phyloP scores from a whole-genome alignment of 2,113 vertebrate species.

The Proterorhinus semilunaris region DNA sequence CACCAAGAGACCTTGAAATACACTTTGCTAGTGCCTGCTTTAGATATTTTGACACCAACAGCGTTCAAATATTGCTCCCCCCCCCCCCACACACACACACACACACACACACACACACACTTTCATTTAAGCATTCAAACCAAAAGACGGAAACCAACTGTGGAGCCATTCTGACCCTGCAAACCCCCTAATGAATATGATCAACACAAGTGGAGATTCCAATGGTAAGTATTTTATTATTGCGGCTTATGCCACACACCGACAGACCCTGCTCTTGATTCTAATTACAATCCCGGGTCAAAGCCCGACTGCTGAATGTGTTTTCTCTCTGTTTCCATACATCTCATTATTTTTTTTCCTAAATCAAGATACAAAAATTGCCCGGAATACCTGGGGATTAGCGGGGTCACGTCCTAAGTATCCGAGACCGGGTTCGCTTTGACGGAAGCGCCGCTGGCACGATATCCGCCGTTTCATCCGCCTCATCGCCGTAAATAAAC shows the following conservation, averaged over 20 bases:
- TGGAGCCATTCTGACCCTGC: not conserved
- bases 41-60: no score
- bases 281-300: slow-evolving; percentile 48
- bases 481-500: slow-evolving; percentile 51
- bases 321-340: slow-evolving; percentile 45
- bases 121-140: not conserved
- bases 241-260: not conserved
- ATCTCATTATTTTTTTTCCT: slow-evolving; percentile 61
- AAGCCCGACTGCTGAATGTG: slow-evolving; percentile 25
- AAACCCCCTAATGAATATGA: not conserved
- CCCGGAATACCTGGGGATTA: slow-evolving; percentile 54
- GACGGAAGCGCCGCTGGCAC: slow-evolving; percentile 38
- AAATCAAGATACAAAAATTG: slow-evolving; percentile 58
- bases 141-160: not conserved
- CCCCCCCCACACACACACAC: no score
- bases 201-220: not conserved
- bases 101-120: no score
- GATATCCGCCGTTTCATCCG: slow-evolving; percentile 49
- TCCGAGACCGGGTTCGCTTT: slow-evolving; percentile 31
- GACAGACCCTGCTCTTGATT: slow-evolving; percentile 6
- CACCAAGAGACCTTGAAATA: no score
- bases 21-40: no score
- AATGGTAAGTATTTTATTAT: not conserved
- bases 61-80: not conserved
- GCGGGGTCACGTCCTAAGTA: slow-evolving; percentile 49